Base-by-base conservation (phyloP, 2,888 invertebrate genomes). In the Mythimna pallens region DNA sequence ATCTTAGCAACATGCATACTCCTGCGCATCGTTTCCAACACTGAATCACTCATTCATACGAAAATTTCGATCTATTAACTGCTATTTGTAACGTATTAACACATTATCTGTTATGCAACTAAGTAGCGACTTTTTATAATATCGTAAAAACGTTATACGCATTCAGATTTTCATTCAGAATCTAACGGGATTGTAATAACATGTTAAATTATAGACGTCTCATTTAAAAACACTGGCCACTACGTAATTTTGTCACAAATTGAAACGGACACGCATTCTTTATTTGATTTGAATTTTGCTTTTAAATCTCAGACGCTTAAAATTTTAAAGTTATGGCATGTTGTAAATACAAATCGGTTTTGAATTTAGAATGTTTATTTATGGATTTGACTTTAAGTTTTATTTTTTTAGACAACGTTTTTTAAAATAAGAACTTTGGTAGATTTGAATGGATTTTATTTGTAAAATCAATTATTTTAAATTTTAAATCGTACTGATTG, bases 11-110 rank as follows among this genome's bases (percentile, higher is more conserved):
- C 82, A 75, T 78, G 89, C 86, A 89, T 81, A 84, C 92, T 86
- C 89, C 77, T 81, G 87, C 92, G 90, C 92, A 93, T 92, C 92
- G 86, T 90, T 86, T 88, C 85, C 88, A 89, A 89, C 92, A 94
- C 93, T 94, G 94, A 94, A 86, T 94, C 94, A 93, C 90, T 89
- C 84, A 89, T 92, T 92, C 91, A 87, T 89, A 89, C 89, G 87
- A 87, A 91, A 93, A 92, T 89, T 89, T 89, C 90, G 90, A 93
- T 92, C 92, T 90, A 92, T 91, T 92, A 91, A 89, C 89, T 87
- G 89, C 88, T 89, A 88, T 92, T 92, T 89, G 83, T 82, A 86
- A 86, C 82, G 86, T 91, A 93, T 93, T 93, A 93, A 90, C 93
- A 92, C 87, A 63, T 71, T 83, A 86, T 80, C 77, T 81, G 69